Percentiles rank a stretch among this genome's conserved stretches.
Conservation (phyloP, 2,888 invertebrate species). For the Stenchaetothrips biformis region DNA sequence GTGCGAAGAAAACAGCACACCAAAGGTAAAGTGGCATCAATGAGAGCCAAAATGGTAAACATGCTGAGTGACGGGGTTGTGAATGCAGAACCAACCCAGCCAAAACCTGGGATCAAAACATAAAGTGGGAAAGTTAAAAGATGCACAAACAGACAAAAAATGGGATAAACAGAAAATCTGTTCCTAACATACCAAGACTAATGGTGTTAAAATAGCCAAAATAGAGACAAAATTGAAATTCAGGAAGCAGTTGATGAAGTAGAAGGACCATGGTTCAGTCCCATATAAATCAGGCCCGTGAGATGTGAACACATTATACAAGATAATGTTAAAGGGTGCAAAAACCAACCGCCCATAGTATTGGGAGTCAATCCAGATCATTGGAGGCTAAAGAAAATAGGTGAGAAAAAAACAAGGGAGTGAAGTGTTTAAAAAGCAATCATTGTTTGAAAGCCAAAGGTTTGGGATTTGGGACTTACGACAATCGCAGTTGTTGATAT, state of each 20-base stretch:
- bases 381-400: constrained; percentile 53
- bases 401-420: constrained; percentile 22
- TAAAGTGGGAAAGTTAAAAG: constrained; percentile 13
- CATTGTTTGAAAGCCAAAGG: constrained; percentile 31
- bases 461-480: constrained; percentile 42
- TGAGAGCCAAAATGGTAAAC: constrained; percentile 70
- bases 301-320: constrained; percentile 88
- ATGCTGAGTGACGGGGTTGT: constrained; percentile 62
- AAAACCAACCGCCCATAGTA: constrained; percentile 84
- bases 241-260: constrained; percentile 86
- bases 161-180: constrained; percentile 1
- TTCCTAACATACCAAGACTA: constrained; percentile 49
- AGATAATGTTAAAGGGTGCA: constrained; percentile 88
- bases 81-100: constrained; percentile 62
- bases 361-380: constrained; percentile 76
- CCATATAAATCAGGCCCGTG: constrained; percentile 96
- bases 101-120: constrained; percentile 51
- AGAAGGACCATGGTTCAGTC: constrained; percentile 83
- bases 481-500: constrained; percentile 67
- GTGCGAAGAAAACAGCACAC: constrained; percentile 80
- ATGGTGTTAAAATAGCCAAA: constrained; percentile 52
- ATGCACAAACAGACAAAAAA: constrained; percentile 14
- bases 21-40: constrained; percentile 79
- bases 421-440: neutral
- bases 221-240: constrained; percentile 89